Base-by-base conservation (phyloP, 2,113 vertebrate species). In the Rynchops niger region DNA sequence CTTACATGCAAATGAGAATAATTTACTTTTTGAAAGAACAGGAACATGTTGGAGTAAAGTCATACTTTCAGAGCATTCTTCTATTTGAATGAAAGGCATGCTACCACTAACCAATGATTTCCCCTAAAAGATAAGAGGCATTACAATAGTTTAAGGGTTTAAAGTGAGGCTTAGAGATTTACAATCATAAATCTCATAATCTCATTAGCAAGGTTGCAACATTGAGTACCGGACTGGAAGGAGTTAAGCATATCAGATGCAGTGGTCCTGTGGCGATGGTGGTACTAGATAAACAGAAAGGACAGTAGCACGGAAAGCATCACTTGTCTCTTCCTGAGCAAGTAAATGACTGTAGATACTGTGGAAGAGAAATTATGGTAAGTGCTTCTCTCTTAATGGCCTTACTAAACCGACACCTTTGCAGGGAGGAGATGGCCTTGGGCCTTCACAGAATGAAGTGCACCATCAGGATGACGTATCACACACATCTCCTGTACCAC, bases 81-180 rank as follows among this genome's bases (percentile, higher is more conserved):
- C 58, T 22, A 86, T 69, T 93, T 88, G 80, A 88, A 66, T 2
- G 9, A 76, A 96, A 87, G 77, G 36, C 22, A 49, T 53, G 27
- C 63, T 80, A 90, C 76, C 65, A 82, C 65, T 78, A 93, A 86
- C 42, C 40, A 93, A 66, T 88, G 15, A 85, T 32, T 93, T 93
- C 49, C 16, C 17, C 69, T 61, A 20, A 74, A 95, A 80, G 61
- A 65, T 71, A 76, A 97, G 74, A 95, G 36, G 66, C 9, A 70
- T 85, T 91, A 91, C 58, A 94, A 59, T 62, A 90, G 62, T 89
- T 82, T 50, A 91, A 65, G 66, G 6, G 42, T 96, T 92, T 96
- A 82, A 94, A 91, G 45, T 45, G 45, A 82, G 47, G 86, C 71
- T 93, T 86, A 92, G 40, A 83, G 94, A 87, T 77, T 94, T 93